Evolutionary conservation across 2,113 vertebrate genomes (phyloP), one percentile per base, ranked within the genome.

Genomic region (Scopus umbretta): DNA sequence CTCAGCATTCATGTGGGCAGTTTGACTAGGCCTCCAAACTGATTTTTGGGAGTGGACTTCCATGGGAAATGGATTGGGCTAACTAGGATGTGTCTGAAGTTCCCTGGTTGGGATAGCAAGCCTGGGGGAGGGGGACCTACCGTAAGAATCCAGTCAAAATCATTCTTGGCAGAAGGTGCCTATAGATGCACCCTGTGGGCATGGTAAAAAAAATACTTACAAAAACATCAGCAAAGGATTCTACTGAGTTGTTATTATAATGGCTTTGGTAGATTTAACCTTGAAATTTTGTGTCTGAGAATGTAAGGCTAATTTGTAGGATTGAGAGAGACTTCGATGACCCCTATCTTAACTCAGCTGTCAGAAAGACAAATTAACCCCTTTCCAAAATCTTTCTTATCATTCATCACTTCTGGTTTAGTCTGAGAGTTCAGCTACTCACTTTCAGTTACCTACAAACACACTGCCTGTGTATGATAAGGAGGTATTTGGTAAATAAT

Each of bases 331-430:
- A 86, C 89, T 96, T 96, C 91, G 92, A 2, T 89, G 93, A 94
- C 96, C 85, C 38, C 82, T 94, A 71, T 96, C 92, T 97, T 97
- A 96, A 95, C 82, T 97, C 53, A 61, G 86, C 94, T 98, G 97
- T 97, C 98, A 97, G 70, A 96, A 97, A 97, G 97, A 98, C 75
- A 96, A 95, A 98, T 97, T 88, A 89, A 95, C 74, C 71, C 90
- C 74, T 95, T 97, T 92, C 72, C 90, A 96, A 97, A 92, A 96
- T 94, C 84, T 95, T 91, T 96, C 91, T 97, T 98, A 96, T 97
- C 95, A 94, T 97, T 97, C 88, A 97, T 98, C 96, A 94, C 80
- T 95, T 91, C 78, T 95, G 86, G 67, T 93, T 93, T 85, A 91
- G 88, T 95, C 92, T 88, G 86, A 94, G 90, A 82, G 80, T 65